Conservation (phyloP, 1,140 invertebrate species). For the Aphidius gifuensis region DNA sequence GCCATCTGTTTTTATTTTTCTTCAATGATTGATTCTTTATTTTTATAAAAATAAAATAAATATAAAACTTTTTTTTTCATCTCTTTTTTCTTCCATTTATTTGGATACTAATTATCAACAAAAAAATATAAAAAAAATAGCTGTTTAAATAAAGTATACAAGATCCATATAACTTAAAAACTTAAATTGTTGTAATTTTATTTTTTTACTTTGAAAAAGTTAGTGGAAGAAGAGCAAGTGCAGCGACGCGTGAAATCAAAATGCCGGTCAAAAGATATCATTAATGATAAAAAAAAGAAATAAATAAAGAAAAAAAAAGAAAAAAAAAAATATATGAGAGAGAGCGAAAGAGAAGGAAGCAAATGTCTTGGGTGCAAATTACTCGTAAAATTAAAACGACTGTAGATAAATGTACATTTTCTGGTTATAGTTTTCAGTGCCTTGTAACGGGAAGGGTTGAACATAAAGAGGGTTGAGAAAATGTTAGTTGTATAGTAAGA, state of each 20-base stretch:
- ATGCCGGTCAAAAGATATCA: neutral
- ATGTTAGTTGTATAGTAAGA: neutral
- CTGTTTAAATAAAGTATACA: too few relatives aligned
- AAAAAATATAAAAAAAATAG: too few relatives aligned
- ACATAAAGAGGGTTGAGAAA: neutral
- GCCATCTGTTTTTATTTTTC: neutral
- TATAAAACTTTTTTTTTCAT: too few relatives aligned
- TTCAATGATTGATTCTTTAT: neutral
- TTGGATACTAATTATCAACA: too few relatives aligned
- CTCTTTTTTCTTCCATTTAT: too few relatives aligned
- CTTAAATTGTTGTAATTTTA: too few relatives aligned
- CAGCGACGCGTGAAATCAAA: neutral
- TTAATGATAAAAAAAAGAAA: neutral
- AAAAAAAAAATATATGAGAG: neutral
- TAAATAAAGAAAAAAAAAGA: slow-evolving; percentile 5
- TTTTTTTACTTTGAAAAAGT: too few relatives aligned
- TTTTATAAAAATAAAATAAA: too few relatives aligned
- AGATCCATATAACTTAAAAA: too few relatives aligned
- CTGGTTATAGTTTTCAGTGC: slow-evolving; percentile 19
- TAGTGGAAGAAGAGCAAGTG: too few relatives aligned
- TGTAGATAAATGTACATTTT: slow-evolving; percentile 1
- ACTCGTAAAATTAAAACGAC: slow-evolving; percentile 30
- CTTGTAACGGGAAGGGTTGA: neutral
- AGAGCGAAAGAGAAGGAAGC: slow-evolving; percentile 2
- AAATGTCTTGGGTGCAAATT: slow-evolving; percentile 20